These are phyloP conservation scores for Oryzias sinensis DNA, from an alignment of 2,797 vertebrate genomes.

Conservation along the genomic window DNA sequence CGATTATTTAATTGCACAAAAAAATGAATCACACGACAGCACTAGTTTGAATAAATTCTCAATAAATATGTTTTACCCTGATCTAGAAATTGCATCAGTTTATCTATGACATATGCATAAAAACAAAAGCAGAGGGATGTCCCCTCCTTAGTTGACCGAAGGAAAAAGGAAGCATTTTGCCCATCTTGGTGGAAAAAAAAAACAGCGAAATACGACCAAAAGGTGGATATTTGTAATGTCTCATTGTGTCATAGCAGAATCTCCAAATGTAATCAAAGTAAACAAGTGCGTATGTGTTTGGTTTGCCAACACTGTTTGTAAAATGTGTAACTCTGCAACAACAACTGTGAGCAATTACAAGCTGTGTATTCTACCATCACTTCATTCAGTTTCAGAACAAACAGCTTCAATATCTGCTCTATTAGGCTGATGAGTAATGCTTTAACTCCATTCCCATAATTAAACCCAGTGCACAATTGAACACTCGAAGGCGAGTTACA, in stretches of 20 bases:
- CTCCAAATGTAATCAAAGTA: not conserved
- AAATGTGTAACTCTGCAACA: constrained; percentile 53
- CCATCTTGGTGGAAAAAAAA: too few species aligned
- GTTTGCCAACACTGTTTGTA: constrained; percentile 39
- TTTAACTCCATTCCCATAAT: constrained; percentile 73
- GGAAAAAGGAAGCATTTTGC: too few species aligned
- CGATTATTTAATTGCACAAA: too few species aligned
- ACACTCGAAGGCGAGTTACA: constrained; percentile 70
- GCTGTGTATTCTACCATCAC: constrained; percentile 47
- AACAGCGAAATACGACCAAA: too few species aligned
- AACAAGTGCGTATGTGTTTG: constrained; percentile 7
- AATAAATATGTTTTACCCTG: too few species aligned
- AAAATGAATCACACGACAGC: too few species aligned
- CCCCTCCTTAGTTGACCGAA: too few species aligned
- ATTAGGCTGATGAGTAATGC: constrained; percentile 79
- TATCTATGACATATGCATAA: not conserved
- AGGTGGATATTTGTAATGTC: too few species aligned
- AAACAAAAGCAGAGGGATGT: not conserved
- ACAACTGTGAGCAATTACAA: constrained; percentile 62
- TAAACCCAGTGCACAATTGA: constrained; percentile 76
- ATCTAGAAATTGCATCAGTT: too few species aligned
- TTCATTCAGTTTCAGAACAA: constrained; percentile 55
- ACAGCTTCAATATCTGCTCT: constrained; percentile 61
- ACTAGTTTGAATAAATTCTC: too few species aligned
- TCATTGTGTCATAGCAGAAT: too few species aligned